phyloP scores from a whole-genome alignment of 2,888 invertebrate species.

The Netelia virgata region DNA sequence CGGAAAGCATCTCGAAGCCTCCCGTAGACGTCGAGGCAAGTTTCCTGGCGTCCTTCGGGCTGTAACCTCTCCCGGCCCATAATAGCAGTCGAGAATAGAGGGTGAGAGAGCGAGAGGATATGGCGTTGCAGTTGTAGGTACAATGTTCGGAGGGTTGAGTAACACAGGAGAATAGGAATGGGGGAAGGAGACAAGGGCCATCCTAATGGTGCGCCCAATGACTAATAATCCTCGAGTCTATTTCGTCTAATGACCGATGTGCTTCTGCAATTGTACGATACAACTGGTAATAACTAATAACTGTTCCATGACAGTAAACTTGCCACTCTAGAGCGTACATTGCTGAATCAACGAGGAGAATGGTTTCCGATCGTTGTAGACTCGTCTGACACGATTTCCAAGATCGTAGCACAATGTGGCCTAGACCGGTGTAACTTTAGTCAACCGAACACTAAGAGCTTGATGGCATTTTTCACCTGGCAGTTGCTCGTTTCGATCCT shows the following conservation, averaged over 20 bases:
- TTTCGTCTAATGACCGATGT: constrained; percentile 82
- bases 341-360: constrained; percentile 21
- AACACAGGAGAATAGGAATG: constrained; percentile 39
- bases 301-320: constrained; percentile 80
- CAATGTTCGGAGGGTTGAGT: constrained; percentile 22
- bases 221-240: constrained; percentile 83
- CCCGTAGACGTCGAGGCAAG: constrained; percentile 62
- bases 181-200: constrained; percentile 73
- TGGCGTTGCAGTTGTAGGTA: constrained; percentile 51
- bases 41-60: constrained; percentile 65
- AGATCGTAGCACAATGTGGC: not conserved
- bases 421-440: not conserved
- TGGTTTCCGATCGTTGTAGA: constrained; percentile 23
- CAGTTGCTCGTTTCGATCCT: too few species aligned
- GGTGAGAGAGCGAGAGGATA: constrained; percentile 23
- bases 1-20: constrained; percentile 64
- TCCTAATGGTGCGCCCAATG: constrained; percentile 80
- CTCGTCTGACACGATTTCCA: constrained; percentile 11
- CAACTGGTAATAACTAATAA: constrained; percentile 79
- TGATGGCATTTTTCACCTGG: too few species aligned
- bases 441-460: too few species aligned
- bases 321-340: constrained; percentile 76
- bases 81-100: constrained; percentile 62
- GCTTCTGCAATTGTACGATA: constrained; percentile 69
- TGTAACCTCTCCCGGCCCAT: constrained; percentile 62